phyloP scores from a whole-genome alignment of 92 coral and sea anemone species.

The Zoanthus sociatus region DNA sequence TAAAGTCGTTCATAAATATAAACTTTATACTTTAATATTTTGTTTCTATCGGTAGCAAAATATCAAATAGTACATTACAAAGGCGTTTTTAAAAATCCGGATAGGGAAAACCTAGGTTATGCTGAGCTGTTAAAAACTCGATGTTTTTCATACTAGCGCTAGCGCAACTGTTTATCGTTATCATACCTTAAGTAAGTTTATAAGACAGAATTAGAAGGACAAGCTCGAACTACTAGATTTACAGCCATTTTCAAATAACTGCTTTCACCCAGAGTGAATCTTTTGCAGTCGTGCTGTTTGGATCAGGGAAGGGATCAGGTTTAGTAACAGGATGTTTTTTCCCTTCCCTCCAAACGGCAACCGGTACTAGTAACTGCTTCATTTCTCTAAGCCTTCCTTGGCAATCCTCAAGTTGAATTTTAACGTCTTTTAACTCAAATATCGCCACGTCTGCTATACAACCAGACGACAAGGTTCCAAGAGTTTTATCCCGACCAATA shows the following conservation, averaged over 20 bases:
- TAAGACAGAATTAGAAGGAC: no score
- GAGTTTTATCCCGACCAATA: conserved; percentile 68
- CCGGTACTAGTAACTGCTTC: conserved; percentile 61
- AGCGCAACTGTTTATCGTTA: no score
- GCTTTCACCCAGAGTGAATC: conserved; percentile 29
- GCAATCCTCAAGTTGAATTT: conserved; percentile 76
- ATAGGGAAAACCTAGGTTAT: no score
- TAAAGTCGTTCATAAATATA: no score
- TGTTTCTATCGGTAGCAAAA: no score
- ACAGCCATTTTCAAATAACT: neutral
- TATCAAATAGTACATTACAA: no score
- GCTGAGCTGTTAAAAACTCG: no score
- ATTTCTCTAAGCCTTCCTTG: conserved; percentile 69
- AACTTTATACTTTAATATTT: no score
- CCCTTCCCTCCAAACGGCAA: conserved; percentile 87
- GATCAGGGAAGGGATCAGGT: conserved; percentile 63
- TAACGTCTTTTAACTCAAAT: conserved; percentile 59
- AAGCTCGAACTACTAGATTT: no score
- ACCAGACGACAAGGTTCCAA: conserved; percentile 71
- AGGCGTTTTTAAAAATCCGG: no score
- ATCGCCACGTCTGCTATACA: conserved; percentile 81
- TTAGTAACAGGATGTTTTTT: conserved; percentile 22
- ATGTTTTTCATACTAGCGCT: no score
- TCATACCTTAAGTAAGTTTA: no score
- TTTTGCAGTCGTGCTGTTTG: conserved; percentile 11